Base-by-base conservation (phyloP, 2,797 vertebrate species). In the Coreius guichenoti region DNA sequence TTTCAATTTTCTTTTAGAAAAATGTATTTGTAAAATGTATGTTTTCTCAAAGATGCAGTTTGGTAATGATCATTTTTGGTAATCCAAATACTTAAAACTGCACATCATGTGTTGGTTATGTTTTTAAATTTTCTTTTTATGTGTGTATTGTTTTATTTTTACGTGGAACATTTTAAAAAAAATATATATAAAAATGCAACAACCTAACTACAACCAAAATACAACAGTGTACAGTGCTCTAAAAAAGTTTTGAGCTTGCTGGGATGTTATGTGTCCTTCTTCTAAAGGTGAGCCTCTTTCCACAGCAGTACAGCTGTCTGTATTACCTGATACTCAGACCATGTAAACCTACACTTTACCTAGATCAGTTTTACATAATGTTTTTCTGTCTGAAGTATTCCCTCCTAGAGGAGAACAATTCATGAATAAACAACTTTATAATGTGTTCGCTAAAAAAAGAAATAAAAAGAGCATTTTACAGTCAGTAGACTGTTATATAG, bases 381-480 rank as follows among this genome's bases (percentile, higher is more conserved):
- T 70, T 39, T 83, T 75, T 26, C 63, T 39, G 85, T 65, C 56
- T 67, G 86, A 83, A 54, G 51, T 73, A 73, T 79, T 49, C 23
- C 33, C 58, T 23, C 51, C 23, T 36, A 65, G 33, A 75, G 33
- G 12, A 56, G 80, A 82, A 82, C 51, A 23, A 8, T 26, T 82
- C 61, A 82, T 39, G 26, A 33, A 13, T 45, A 11, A 21, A 54
- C 21, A n/a, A 13, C 6, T 47, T 29, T 14, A 33, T 12, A 43
- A 58, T 47, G 11, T 51, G 13, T 56, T 56, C 13, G 3, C 39
- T n/a, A 56, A 68, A 39, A 29, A 54, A 75, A 17, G 3, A 26
- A 5, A 16, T 8, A 11, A 11, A 5, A 61, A 63, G 2, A 31
- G 4, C 17, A 9, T 67, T 21, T 68, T 73, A 47, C 31, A 65